Base-by-base conservation (phyloP, 2,888 invertebrate species). In the Trissolcus japonicus region DNA sequence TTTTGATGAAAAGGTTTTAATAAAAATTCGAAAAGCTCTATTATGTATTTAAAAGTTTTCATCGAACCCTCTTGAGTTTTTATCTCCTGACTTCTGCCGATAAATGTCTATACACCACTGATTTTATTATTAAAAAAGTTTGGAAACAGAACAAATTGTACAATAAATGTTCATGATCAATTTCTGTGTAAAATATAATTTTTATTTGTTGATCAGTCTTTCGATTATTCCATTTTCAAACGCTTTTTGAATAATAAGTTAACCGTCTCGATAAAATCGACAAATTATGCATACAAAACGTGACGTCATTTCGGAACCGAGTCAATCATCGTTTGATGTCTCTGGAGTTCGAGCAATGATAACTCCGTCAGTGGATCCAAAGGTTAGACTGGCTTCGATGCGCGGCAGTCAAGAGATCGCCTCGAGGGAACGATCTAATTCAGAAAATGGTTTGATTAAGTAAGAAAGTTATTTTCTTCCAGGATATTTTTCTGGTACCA, bases 381-480 rank as follows among this genome's bases (percentile, higher is more conserved):
- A 65, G 59, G 65, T 60, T 73, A 73, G 61, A 55, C 66, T 57
- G 62, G 61, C 25, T 67, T 50, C 29, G 29, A 67, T 66, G 21
- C 21, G 6, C 48, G n/a, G 41, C 40, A 25, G 40, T 54, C 41
- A 56, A 61, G 71, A 35, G 19, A 55, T 17, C 60, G 43, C 41
- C 51, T 41, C 41, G 43, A 61, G 48, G 41, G 62, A 62, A 19
- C 55, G 50, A 29, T 74, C 57, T 67, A 74, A 74, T 74, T 74
- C 62, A 63, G 63, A 16, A 63, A 67, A 75, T 75, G 68, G 75
- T 50, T 61, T 66, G 68, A 75, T 35, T 35, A 35, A 35, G 35
- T 35, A 35, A 35, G 35, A 75, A 63, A 68, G 65, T 69, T 75
- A 68, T 67, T 63, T 75, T 63, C 57, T 65, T 68, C 50, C 57